phyloP scores from a whole-genome alignment of 2,888 invertebrate species.

The Arge pagana region DNA sequence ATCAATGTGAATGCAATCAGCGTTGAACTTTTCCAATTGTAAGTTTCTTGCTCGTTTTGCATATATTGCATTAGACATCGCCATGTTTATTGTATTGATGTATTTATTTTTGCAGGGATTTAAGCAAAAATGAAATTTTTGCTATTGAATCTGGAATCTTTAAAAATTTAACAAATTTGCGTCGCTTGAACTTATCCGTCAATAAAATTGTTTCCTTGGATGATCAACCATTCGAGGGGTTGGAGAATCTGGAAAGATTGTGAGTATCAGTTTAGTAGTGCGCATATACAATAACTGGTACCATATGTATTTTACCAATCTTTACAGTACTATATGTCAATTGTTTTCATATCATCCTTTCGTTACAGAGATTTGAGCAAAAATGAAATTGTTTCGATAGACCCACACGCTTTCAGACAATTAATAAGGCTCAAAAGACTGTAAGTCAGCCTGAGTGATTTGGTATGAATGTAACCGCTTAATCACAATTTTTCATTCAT shows the following conservation, averaged over 20 bases:
- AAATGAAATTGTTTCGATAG: conserved; percentile 75
- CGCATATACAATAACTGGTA: too few relatives aligned
- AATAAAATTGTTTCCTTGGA: conserved; percentile 74
- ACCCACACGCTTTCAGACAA: conserved; percentile 75
- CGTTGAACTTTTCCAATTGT: conserved; percentile 69
- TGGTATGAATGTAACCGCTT: conserved; percentile 11
- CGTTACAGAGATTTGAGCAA: conserved; percentile 76
- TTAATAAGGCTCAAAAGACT: conserved; percentile 74
- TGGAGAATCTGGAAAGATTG: conserved; percentile 73
- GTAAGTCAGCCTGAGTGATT: conserved; percentile 43
- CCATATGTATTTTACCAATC: too few relatives aligned
- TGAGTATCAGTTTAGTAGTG: conserved; percentile 58
- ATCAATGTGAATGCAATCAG: conserved; percentile 67
- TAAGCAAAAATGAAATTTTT: conserved; percentile 68
- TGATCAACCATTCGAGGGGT: conserved; percentile 71
- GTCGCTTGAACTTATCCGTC: conserved; percentile 67
- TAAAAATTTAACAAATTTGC: conserved; percentile 53
- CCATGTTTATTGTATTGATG: conserved; percentile 26
- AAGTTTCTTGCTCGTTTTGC: conserved; percentile 53
- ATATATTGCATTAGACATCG: background rate
- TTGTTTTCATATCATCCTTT: conserved; percentile 12
- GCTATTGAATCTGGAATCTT: conserved; percentile 54
- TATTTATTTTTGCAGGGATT: conserved; percentile 64
- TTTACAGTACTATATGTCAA: too few relatives aligned
- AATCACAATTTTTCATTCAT: conserved; percentile 27